A percentile compares a stretch with the other conserved stretches of the same genome.
These are phyloP conservation scores for Dryoscopus gambensis DNA, from an alignment of 2,113 vertebrate species.

Conservation along the genomic window DNA sequence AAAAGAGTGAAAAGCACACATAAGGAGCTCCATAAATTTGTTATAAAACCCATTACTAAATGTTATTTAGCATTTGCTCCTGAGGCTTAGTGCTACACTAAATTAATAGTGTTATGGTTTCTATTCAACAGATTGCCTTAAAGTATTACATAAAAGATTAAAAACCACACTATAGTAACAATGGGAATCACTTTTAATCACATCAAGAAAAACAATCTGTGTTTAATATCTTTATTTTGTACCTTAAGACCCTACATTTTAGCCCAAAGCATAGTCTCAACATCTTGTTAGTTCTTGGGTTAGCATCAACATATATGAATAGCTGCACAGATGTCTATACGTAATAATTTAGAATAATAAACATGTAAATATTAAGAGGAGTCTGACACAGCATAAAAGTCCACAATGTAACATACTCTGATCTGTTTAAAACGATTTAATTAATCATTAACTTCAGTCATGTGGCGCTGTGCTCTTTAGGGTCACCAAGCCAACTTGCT, in stretches of 20 bases:
- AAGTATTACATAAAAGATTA: constrained; percentile 10
- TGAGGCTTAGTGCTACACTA: neutral
- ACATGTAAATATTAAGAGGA: neutral
- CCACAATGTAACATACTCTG: neutral
- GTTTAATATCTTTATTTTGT: neutral
- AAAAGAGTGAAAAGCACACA: neutral
- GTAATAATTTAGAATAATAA: neutral
- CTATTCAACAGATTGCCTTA: neutral
- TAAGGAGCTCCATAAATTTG: constrained; percentile 7
- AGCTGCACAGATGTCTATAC: neutral
- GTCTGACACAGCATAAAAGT: neutral
- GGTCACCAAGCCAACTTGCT: neutral
- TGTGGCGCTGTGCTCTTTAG: neutral
- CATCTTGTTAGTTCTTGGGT: neutral
- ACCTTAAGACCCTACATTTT: neutral
- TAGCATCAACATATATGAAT: neutral
- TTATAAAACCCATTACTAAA: constrained; percentile 22
- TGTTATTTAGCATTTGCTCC: constrained; percentile 29
- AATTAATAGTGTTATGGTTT: neutral
- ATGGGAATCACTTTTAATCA: neutral
- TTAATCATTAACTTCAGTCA: neutral
- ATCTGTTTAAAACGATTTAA: neutral
- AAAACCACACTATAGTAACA: neutral
- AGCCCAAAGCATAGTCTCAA: neutral
- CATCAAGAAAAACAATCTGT: neutral